Conservation (phyloP, 2,113 vertebrate species). For the Talpa occidentalis region DNA sequence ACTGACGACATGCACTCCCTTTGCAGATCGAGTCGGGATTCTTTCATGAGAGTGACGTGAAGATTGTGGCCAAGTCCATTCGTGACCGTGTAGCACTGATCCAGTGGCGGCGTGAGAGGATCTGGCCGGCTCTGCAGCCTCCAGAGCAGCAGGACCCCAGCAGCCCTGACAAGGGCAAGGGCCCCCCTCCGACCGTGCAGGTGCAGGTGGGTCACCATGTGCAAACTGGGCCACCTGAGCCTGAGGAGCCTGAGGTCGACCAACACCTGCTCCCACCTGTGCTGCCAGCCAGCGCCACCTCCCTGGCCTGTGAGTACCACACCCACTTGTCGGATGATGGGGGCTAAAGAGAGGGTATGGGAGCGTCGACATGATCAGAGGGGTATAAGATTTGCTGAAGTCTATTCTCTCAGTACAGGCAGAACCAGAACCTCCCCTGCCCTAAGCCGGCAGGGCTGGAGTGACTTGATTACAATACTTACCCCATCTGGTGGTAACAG, state of each 20-base stretch:
- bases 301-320: slow-evolving; percentile 90
- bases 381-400: background rate
- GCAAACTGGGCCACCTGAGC: slow-evolving; percentile 83
- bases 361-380: background rate
- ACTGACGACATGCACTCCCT: background rate
- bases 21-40: slow-evolving; percentile 96
- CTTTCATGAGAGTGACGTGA: slow-evolving; percentile 96
- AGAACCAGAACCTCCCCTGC: background rate
- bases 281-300: slow-evolving; percentile 88
- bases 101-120: slow-evolving; percentile 94
- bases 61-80: slow-evolving; percentile 97
- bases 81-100: slow-evolving; percentile 96
- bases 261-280: slow-evolving; percentile 88
- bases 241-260: slow-evolving; percentile 90
- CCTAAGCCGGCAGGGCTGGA: accelerated
- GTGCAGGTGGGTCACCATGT: slow-evolving; percentile 88
- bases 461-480: background rate
- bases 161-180: slow-evolving; percentile 83
- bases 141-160: slow-evolving; percentile 82
- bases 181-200: slow-evolving; percentile 85
- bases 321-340: accelerated
- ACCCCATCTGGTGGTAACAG: no score
- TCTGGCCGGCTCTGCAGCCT: slow-evolving; percentile 86
- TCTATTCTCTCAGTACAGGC: background rate
- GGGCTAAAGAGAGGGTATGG: background rate